Evolutionary conservation across 2,888 invertebrate genomes (phyloP).

Genomic region (Drosophila testacea): DNA sequence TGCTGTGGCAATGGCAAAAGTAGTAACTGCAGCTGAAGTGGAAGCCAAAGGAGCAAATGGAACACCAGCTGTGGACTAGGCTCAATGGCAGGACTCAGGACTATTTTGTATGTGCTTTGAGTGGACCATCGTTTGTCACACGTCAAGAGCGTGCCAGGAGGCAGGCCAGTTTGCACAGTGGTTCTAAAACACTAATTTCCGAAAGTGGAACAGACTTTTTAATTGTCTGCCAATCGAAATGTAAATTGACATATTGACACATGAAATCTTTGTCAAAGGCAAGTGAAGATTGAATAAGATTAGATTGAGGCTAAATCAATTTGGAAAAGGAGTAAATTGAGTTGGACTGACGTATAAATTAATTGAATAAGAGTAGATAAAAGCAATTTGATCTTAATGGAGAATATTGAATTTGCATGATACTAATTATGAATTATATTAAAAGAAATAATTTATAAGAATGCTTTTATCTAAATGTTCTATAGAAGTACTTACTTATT

Average conservation of each 20-base stretch:
- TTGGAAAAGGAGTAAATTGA: not conserved
- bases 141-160: conserved; percentile 41
- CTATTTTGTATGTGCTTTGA: conserved; percentile 62
- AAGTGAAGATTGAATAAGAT: conserved; percentile 5
- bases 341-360: too few relatives aligned
- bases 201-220: conserved; percentile 8
- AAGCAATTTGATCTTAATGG: too few relatives aligned
- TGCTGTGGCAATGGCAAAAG: conserved; percentile 3
- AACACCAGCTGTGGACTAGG: conserved; percentile 26
- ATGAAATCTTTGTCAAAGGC: not conserved
- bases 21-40: conserved; percentile 6
- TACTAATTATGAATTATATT: too few relatives aligned
- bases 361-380: too few relatives aligned
- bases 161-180: conserved; percentile 33
- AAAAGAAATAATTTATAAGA: too few relatives aligned
- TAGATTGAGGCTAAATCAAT: not conserved
- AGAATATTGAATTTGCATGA: too few relatives aligned
- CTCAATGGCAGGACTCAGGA: conserved; percentile 44
- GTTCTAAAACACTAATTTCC: conserved; percentile 11
- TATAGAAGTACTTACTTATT: too few relatives aligned
- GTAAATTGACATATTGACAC: conserved; percentile 16
- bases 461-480: too few relatives aligned
- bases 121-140: conserved; percentile 75
- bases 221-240: not conserved
- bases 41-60: conserved; percentile 1